A percentile compares a stretch with the other conserved stretches of the same genome.
Conservation (phyloP, 2,113 vertebrate genomes). For the Dissostichus mawsoni region DNA sequence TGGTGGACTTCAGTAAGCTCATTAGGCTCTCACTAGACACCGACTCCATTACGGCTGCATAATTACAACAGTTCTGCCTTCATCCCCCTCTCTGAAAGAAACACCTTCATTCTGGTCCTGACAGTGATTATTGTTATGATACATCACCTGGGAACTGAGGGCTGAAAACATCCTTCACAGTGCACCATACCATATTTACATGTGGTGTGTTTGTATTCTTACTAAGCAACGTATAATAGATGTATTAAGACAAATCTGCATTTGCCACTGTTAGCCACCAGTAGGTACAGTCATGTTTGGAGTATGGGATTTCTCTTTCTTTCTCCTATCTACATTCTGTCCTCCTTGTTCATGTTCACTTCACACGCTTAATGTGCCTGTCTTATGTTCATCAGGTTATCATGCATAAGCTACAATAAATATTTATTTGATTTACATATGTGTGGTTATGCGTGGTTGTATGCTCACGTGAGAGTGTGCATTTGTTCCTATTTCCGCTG, state of each 20-base stretch:
- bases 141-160: slow-evolving; percentile 71
- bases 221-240: slow-evolving; percentile 23
- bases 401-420: slow-evolving; percentile 45
- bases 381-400: slow-evolving; percentile 25
- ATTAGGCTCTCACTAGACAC: slow-evolving; percentile 83
- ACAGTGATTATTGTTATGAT: slow-evolving; percentile 84
- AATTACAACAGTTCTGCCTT: slow-evolving; percentile 82
- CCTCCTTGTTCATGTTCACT: slow-evolving; percentile 8
- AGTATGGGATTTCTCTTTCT: neutral
- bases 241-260: slow-evolving; percentile 17
- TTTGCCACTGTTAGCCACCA: slow-evolving; percentile 2
- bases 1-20: slow-evolving; percentile 84
- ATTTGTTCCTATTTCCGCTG: slow-evolving; percentile 34
- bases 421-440: slow-evolving; percentile 57
- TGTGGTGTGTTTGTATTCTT: slow-evolving; percentile 15
- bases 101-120: slow-evolving; percentile 76
- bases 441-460: slow-evolving; percentile 42
- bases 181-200: slow-evolving; percentile 16
- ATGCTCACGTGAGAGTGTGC: slow-evolving; percentile 35
- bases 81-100: slow-evolving; percentile 74
- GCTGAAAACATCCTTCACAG: slow-evolving; percentile 60
- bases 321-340: slow-evolving; percentile 17
- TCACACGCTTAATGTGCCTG: slow-evolving; percentile 30
- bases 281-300: neutral
- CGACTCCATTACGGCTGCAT: slow-evolving; percentile 79